Conservation (phyloP, 2,113 vertebrate genomes). For the Oreochromis spilurus region DNA sequence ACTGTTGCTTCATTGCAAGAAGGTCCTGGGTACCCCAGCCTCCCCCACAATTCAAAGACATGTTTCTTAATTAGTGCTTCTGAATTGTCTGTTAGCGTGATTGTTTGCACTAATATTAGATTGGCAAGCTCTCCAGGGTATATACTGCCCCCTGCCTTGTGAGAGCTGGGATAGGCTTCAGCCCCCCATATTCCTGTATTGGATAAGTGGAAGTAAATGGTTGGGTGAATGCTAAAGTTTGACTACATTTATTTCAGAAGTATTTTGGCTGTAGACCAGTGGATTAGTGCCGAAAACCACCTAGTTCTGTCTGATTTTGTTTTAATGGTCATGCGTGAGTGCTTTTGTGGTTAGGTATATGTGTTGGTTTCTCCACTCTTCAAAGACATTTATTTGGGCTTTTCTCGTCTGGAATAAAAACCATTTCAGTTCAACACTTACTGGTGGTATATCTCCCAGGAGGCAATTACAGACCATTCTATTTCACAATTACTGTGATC, state of each 20-base stretch:
- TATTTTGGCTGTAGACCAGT: neutral
- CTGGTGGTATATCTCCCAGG: slow-evolving; percentile 31
- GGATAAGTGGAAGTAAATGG: neutral
- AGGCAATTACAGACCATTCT: slow-evolving; percentile 53
- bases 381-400: slow-evolving; percentile 12
- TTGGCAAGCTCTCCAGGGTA: neutral
- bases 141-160: neutral
- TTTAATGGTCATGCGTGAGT: neutral
- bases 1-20: neutral
- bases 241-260: neutral
- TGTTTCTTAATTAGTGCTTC: neutral
- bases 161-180: neutral
- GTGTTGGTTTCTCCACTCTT: neutral
- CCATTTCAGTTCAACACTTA: slow-evolving; percentile 5
- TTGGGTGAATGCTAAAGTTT: neutral
- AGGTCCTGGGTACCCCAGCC: neutral
- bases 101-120: neutral
- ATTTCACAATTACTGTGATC: slow-evolving; percentile 50
- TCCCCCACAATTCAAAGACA: neutral
- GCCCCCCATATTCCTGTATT: neutral
- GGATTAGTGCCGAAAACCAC: neutral
- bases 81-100: neutral
- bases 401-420: slow-evolving; percentile 16
- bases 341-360: neutral
- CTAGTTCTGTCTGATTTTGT: neutral